phyloP scores from a whole-genome alignment of 2,888 invertebrate genomes.

The Aphelenchoides bicaudatus region DNA sequence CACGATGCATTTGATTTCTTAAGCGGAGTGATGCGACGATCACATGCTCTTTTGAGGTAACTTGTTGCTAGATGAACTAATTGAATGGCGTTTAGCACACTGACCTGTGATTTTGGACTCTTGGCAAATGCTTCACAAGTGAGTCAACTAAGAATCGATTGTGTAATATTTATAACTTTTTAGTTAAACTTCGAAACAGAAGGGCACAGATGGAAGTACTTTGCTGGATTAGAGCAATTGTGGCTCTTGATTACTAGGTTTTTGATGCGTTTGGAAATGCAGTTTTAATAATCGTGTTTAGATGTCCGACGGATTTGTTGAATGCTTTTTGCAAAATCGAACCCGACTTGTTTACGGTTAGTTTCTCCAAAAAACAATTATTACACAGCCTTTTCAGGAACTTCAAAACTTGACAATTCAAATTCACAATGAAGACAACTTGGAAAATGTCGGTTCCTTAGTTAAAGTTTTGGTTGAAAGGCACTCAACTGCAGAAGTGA shows the following conservation, averaged over 20 bases:
- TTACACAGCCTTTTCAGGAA: slow-evolving; percentile 17
- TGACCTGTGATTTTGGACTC: slow-evolving; percentile 25
- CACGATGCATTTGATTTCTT: slow-evolving; percentile 19
- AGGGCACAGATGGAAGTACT: slow-evolving; percentile 18
- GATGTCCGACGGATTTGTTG: slow-evolving; percentile 12
- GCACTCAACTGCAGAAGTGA: too few relatives aligned
- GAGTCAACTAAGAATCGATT: neutral
- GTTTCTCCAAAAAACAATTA: slow-evolving; percentile 2
- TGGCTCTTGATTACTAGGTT: slow-evolving; percentile 23
- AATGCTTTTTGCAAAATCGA: slow-evolving; percentile 18
- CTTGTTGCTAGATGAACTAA: too few relatives aligned
- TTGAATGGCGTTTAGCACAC: too few relatives aligned
- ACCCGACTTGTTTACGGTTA: slow-evolving; percentile 23
- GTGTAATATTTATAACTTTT: neutral
- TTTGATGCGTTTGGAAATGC: slow-evolving; percentile 1
- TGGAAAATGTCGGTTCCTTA: slow-evolving; percentile 20
- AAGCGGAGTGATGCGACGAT: slow-evolving; percentile 22
- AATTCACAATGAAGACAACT: slow-evolving; percentile 22
- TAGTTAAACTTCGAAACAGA: slow-evolving; percentile 9
- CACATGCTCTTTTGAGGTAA: slow-evolving; percentile 10
- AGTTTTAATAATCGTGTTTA: slow-evolving; percentile 18
- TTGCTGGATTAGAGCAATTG: slow-evolving; percentile 17
- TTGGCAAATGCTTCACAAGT: slow-evolving; percentile 22
- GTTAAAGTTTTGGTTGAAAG: slow-evolving; percentile 5
- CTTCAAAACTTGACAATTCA: slow-evolving; percentile 22